Evolutionary conservation across 2,797 vertebrate genomes (phyloP).

Genomic region (Chaetophractus vellerosus): DNA sequence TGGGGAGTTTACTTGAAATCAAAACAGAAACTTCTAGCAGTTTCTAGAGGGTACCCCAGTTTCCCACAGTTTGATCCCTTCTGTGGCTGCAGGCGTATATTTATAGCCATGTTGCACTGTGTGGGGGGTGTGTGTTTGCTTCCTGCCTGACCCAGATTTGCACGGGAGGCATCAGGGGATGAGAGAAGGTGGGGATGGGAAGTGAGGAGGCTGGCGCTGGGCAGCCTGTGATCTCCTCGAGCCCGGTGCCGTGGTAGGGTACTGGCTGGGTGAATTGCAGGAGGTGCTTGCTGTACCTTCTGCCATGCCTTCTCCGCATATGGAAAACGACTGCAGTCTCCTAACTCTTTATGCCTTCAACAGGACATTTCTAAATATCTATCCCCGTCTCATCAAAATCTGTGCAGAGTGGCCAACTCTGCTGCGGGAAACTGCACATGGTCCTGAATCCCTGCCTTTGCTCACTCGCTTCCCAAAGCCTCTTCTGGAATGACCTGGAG

Average conservation of each 20-base stretch:
- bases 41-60: not conserved
- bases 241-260: too few relatives aligned
- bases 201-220: not conserved
- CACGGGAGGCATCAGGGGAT: not conserved
- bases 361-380: not conserved
- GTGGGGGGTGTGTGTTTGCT: too few relatives aligned
- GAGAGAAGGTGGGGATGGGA: not conserved
- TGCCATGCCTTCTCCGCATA: too few relatives aligned
- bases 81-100: rapidly evolving
- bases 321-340: not conserved
- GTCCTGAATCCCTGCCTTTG: rapidly evolving
- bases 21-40: not conserved
- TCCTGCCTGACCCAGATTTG: not conserved
- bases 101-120: not conserved
- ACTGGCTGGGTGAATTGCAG: not conserved
- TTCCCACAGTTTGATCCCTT: not conserved
- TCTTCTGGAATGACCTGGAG: not conserved
- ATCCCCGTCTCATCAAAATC: not conserved
- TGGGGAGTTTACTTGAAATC: not conserved
- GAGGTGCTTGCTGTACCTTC: too few relatives aligned
- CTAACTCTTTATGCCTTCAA: not conserved
- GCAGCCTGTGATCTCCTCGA: not conserved
- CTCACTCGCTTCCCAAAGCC: rapidly evolving
- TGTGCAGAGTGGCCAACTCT: not conserved
- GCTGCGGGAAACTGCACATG: not conserved